Evolutionary conservation across 2,888 invertebrate species (phyloP).

Genomic region (Stenichneumon culpator): DNA sequence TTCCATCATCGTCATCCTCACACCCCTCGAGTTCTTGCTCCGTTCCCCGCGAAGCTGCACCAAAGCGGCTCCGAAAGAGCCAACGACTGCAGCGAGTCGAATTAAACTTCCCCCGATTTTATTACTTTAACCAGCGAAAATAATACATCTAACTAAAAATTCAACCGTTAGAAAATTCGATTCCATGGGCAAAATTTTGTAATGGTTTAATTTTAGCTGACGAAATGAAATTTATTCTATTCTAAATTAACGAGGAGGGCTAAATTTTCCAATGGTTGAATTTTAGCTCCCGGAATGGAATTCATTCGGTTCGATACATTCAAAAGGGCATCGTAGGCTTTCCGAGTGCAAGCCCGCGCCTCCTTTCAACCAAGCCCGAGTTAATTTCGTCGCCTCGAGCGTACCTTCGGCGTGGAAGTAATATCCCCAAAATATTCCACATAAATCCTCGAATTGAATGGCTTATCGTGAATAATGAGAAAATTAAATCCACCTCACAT

Average conservation of each 20-base stretch:
- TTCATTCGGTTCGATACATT: too few relatives aligned
- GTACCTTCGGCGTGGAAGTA: not conserved
- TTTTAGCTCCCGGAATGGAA: too few relatives aligned
- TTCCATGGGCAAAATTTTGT: not conserved
- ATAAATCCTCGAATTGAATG: not conserved
- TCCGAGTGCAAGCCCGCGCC: not conserved
- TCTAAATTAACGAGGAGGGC: not conserved
- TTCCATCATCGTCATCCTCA: slow-evolving; percentile 30
- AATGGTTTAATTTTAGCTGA: not conserved
- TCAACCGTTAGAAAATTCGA: not conserved
- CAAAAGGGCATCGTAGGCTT: not conserved
- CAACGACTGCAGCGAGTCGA: slow-evolving; percentile 6
- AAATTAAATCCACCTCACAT: not conserved
- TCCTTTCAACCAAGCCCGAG: not conserved
- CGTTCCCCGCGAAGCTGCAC: not conserved
- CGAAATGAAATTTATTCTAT: not conserved
- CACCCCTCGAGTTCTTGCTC: not conserved
- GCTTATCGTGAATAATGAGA: not conserved
- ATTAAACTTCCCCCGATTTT: slow-evolving; percentile 17
- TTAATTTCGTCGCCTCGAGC: not conserved
- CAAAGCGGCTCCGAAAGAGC: slow-evolving; percentile 10
- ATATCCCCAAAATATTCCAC: not conserved
- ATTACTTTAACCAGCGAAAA: slow-evolving; percentile 22
- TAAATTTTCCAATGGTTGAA: not conserved
- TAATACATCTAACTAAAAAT: not conserved